Percentiles rank a stretch among this genome's conserved stretches.
Conservation (phyloP, 1,140 invertebrate genomes). For the Macrocentrus cingulum region DNA sequence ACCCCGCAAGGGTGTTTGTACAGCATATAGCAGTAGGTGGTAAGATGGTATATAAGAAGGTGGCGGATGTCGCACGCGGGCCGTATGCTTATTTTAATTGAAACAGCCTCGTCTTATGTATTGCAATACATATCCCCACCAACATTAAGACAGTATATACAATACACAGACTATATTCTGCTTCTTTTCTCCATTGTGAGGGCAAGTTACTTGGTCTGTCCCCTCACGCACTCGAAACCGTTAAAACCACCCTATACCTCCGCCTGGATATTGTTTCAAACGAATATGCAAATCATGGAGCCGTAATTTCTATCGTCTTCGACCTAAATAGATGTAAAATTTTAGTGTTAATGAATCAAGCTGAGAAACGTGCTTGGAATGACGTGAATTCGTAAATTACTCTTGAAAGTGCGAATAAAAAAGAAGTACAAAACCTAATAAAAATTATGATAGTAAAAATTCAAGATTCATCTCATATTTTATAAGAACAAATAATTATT, state of each 20-base stretch:
- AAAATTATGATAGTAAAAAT: too few relatives aligned
- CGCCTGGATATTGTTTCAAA: slow-evolving; percentile 57
- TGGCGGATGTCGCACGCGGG: slow-evolving; percentile 5
- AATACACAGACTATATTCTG: too few relatives aligned
- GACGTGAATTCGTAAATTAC: too few relatives aligned
- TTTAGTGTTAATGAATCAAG: slow-evolving; percentile 3
- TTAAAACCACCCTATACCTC: slow-evolving; percentile 46
- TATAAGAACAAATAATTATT: too few relatives aligned
- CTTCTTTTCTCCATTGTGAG: slow-evolving; percentile 2
- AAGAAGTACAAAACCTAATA: too few relatives aligned
- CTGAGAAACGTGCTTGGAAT: slow-evolving; percentile 16
- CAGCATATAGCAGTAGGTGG: slow-evolving; percentile 32
- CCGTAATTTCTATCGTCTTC: slow-evolving; percentile 50
- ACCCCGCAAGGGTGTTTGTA: slow-evolving; percentile 20
- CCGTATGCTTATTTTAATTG: slow-evolving; percentile 60
- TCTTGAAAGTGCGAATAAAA: too few relatives aligned
- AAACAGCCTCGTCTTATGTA: slow-evolving; percentile 53
- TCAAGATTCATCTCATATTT: too few relatives aligned
- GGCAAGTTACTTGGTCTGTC: slow-evolving; percentile 16
- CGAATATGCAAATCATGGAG: slow-evolving; percentile 59
- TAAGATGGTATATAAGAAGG: slow-evolving; percentile 28
- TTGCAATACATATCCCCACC: too few relatives aligned
- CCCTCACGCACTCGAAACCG: slow-evolving; percentile 31
- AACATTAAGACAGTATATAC: too few relatives aligned
- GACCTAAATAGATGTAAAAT: slow-evolving; percentile 47